Conservation (phyloP, 2,888 invertebrate species). For the Tinea semifulvella region DNA sequence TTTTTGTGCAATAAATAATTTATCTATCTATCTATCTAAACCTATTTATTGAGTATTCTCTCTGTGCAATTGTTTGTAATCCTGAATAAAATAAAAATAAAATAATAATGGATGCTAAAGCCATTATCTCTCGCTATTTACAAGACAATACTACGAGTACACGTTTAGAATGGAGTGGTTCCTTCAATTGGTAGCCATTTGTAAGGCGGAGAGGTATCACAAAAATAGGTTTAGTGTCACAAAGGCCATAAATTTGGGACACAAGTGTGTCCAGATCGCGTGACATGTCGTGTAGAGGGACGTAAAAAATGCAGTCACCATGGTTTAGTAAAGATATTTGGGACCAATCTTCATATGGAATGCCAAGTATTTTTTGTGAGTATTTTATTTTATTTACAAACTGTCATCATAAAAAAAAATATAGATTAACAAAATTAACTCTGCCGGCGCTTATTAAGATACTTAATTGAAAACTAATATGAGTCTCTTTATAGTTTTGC, state of each 20-base stretch:
- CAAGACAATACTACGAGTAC: neutral
- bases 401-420: too few relatives aligned
- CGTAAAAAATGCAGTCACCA: neutral
- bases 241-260: slow-evolving; percentile 8
- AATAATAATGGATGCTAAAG: neutral
- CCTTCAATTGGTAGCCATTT: neutral
- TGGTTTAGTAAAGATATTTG: neutral
- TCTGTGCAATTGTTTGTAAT: too few relatives aligned
- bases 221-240: slow-evolving; percentile 12
- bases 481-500: too few relatives aligned
- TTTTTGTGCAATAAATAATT: too few relatives aligned
- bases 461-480: too few relatives aligned
- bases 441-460: too few relatives aligned
- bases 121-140: neutral
- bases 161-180: too few relatives aligned
- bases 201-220: neutral
- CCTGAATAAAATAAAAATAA: too few relatives aligned
- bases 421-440: too few relatives aligned
- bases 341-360: neutral
- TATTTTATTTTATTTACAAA: too few relatives aligned
- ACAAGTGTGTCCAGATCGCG: slow-evolving; percentile 4
- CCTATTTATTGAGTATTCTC: too few relatives aligned
- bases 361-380: neutral
- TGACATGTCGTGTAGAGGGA: slow-evolving; percentile 4
- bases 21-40: too few relatives aligned